These are phyloP conservation scores for Bombus waltoni DNA, from an alignment of 1,140 invertebrate species.

Conservation along the genomic window DNA sequence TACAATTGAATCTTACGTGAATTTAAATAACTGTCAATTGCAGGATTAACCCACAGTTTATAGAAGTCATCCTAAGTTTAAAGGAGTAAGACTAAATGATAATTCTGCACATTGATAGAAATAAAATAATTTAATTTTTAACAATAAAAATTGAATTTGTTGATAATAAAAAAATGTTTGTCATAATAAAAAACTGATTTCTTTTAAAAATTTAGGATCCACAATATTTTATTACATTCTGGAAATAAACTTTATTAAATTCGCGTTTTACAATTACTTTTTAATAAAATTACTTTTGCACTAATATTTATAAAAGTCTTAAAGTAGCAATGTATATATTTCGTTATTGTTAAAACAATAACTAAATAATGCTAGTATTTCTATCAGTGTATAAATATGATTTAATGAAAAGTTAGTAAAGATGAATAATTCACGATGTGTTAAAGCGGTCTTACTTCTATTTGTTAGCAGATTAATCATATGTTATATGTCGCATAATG, in stretches of 20 bases:
- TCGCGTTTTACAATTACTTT: too few species aligned
- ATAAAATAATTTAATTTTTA: neutral
- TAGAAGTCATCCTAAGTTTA: neutral
- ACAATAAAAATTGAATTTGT: neutral
- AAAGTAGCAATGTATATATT: neutral
- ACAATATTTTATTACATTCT: neutral
- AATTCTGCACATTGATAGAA: constrained; percentile 1
- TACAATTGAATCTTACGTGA: neutral
- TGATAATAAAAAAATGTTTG: neutral
- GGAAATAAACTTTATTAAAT: neutral
- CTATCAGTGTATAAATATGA: neutral
- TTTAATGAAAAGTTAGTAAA: neutral
- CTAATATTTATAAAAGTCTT: too few species aligned
- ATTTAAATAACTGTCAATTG: neutral
- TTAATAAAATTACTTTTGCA: too few species aligned
- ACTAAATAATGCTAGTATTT: neutral
- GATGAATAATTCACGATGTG: neutral
- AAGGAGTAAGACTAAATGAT: neutral
- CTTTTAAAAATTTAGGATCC: neutral
- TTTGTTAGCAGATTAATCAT: constrained; percentile 14
- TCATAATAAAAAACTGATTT: neutral
- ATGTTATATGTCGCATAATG: neutral
- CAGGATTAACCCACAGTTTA: too few species aligned
- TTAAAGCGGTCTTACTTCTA: neutral
- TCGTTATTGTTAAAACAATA: neutral